Conservation (phyloP, 2,888 invertebrate species). For the Gisinianus flammeolus region DNA sequence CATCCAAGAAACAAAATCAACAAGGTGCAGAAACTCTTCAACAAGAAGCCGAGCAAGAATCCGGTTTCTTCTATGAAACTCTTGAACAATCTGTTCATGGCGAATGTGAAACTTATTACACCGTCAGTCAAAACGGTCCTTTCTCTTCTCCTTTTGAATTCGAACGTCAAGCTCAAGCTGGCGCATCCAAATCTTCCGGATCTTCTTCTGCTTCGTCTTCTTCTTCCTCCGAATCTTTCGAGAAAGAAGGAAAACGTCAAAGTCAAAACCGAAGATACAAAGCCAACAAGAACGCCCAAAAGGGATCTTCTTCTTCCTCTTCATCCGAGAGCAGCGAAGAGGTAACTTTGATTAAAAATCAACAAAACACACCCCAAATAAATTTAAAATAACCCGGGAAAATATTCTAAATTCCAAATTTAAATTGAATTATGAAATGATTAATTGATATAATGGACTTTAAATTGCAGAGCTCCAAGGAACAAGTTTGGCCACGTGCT, state of each 20-base stretch:
- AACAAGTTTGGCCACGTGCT: slow-evolving; percentile 48
- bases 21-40: not conserved
- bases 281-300: not conserved
- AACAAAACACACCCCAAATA: not conserved
- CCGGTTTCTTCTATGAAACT: slow-evolving; percentile 56
- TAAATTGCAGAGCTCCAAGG: not conserved
- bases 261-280: slow-evolving; percentile 3
- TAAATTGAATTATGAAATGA: not conserved
- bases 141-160: slow-evolving; percentile 50
- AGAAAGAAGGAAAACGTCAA: not conserved
- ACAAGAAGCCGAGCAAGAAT: slow-evolving; percentile 49
- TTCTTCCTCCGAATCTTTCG: not conserved
- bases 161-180: slow-evolving; percentile 48
- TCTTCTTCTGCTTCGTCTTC: not conserved
- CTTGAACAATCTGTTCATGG: slow-evolving; percentile 60
- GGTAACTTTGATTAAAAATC: too few species aligned
- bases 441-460: not conserved
- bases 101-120: slow-evolving; percentile 61
- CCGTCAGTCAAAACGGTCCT: slow-evolving; percentile 50
- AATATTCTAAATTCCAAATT: not conserved
- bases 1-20: slow-evolving; percentile 46
- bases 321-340: slow-evolving; percentile 25
- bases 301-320: slow-evolving; percentile 13
- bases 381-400: not conserved
- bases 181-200: not conserved